Evolutionary conservation across 2,797 vertebrate species (phyloP), one percentile per base, ranked within the genome.

Genomic region (Poecilia velifera): DNA sequence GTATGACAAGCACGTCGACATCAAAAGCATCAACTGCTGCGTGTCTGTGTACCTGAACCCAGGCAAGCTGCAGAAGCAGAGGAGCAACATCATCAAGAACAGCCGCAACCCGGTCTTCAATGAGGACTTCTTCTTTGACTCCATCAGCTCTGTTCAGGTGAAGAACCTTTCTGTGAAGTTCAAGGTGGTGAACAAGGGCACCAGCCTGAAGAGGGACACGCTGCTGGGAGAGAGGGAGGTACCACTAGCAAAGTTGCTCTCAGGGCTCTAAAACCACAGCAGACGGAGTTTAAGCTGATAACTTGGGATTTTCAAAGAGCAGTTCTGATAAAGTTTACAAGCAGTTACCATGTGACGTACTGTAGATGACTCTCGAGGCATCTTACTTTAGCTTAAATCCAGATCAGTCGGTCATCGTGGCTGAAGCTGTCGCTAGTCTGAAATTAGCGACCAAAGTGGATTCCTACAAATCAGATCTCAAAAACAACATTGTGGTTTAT

Each of bases 111-210:
- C 98, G 0, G 80, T 98, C 89, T 99, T 99, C 95, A 99, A 99
- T 0, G 98, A 99, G 93, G 98, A 99, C 94, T 99, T 99, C 93
- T 99, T 98, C 96, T 99, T 99, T 2, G 98, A 99, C 1, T 96
- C 97, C 2, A 92, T 99, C 82, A 96, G 96, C 18, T 88, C 95
- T 0, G 93, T 93, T 20, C 97, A 98, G 4, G 96, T 94, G 78
- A 97, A 97, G 87, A 97, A 96, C 88, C 95, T 99, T 90, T 96
- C 96, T 1, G 94, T 99, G 83, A 97, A 98, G 93, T 92, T 99
- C 91, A 99, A 99, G 89, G 98, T 99, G 93, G 97, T 99, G n/a
- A 99, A 99, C 94, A 99, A 98, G 87, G 98, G 98, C 34, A 96
- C 97, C 84, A 98, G 98, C 90, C 96, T 99, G 13, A 99, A 98